Evolutionary conservation across 2,888 invertebrate genomes (phyloP), one percentile per base, ranked within the genome.

Genomic region (Eueremaeus valkanovi): DNA sequence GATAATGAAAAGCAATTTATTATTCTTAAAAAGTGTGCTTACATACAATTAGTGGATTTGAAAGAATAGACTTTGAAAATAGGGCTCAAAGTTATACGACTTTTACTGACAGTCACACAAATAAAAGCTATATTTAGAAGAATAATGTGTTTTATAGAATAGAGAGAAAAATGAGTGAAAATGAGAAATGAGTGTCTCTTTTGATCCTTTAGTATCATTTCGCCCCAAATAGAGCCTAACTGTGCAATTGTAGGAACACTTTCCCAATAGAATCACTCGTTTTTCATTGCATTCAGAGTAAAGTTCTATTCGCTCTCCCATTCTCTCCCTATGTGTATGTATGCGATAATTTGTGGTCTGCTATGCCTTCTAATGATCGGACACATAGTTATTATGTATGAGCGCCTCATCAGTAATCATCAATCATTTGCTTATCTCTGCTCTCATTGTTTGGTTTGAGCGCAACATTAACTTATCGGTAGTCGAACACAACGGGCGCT

Each of bases 381-480:
- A 61, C 61, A 61, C 61, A 61, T 8, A 61, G 33, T 61, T 61
- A 24, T 61, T 61, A 61, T 61, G 61, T 61, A 61, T 61, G 61
- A 61, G 61, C 61, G 31, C 27, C 27, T 58, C 27, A 24, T 61
- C 27, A 18, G 16, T 61, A 13, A 21, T 61, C 61, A 61, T 61
- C 61, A 61, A 61, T 61, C 61, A 61, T 33, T 61, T 61, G 27
- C 13, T 24, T 27, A 31, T 33, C 61, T 51, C 21, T 51, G 51
- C 51, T 5, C 51, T 51, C 51, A 51, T 51, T 51, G 51, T 51
- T 1, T 21, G n/a, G 21, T 16, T 21, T 16, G 1, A 61, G 29
- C 61, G 61, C 61, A 61, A 61, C 61, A 61, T 61, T 61, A 61
- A 61, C 61, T 61, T 61, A 61, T 61, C 61, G 61, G 61, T 61